phyloP scores from a whole-genome alignment of 1,140 invertebrate genomes.

The Temnothorax curvispinosus region DNA sequence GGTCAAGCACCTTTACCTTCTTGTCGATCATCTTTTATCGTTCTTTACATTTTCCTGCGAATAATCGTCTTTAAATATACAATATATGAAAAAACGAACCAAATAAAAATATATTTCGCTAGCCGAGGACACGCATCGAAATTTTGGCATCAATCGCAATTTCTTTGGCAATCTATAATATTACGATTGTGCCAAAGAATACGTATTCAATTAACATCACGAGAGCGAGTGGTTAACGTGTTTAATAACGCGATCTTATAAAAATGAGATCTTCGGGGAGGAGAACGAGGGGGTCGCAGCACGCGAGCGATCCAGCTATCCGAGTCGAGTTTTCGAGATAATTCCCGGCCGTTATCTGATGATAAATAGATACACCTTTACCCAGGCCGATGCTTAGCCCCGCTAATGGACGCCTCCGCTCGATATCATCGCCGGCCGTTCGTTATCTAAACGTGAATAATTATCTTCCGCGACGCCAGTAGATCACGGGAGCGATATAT shows the following conservation, averaged over 20 bases:
- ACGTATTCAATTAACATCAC: conserved; percentile 15
- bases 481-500: conserved; percentile 71
- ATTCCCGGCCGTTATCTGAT: conserved; percentile 77
- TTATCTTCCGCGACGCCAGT: conserved; percentile 77
- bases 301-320: conserved; percentile 80
- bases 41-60: background rate
- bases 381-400: conserved; percentile 69
- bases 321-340: conserved; percentile 77
- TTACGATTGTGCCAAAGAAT: background rate
- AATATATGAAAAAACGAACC: background rate
- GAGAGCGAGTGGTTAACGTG: background rate
- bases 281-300: conserved; percentile 62
- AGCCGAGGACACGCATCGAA: background rate
- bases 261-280: conserved; percentile 7
- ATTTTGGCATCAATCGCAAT: background rate
- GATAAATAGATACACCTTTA: conserved; percentile 81
- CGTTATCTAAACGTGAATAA: conserved; percentile 83
- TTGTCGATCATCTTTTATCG: background rate
- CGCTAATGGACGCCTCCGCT: conserved; percentile 80
- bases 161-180: background rate
- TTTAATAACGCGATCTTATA: conserved; percentile 1
- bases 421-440: conserved; percentile 81
- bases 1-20: background rate
- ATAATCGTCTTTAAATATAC: background rate
- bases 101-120: background rate